Base-by-base conservation (phyloP, 37 sponge, comb jelly and placozoan genomes). In the Aplysina aerophoba region DNA sequence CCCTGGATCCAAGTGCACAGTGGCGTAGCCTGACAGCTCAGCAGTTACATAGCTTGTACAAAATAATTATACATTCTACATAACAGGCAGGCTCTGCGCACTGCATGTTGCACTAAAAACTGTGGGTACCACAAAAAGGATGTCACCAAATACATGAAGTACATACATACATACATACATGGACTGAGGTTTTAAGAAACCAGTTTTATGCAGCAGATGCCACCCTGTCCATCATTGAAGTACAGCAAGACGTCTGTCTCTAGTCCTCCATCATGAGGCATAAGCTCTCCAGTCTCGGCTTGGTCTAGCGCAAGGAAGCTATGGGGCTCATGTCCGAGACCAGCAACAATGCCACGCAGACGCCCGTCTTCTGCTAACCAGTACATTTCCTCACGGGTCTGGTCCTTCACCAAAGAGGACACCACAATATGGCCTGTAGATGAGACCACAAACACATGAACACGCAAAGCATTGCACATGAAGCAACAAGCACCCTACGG, bases 201-300 rank as follows among this genome's bases (percentile, higher is more conserved):
- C 54, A 75, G 83, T 81, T 58, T 81, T 27, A 71, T 13, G 59
- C 90, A 86, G 30, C 77, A 74, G 53, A 90, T 85, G 20, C 78
- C 90, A 25, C 90, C 90, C 21, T 75, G 63, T 20, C 90, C 90
- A 81, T 90, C 90, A 81, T 80, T 41, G 25, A 85, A 90, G 78
- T 80, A 90, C 37, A 85, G 73, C 24, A 80, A 81, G 30, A 85
- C 22, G 20, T 88, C 83, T n/a, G 36, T 55, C 16, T 33, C 67
- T 2, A 21, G 33, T 15, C 60, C 67, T 57, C 24, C 38, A 11
- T 36, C 35, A 4, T 40, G 38, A 15, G 30, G n/a, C 36, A 11
- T 55, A 20, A 33, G 30, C 33, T 69, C 33, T 24, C 41, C 55
- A 71, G 11, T 22, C 6, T 44, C 14, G 0, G 24, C 63, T 22